Evolutionary conservation across 30 jellyfish, hydroid and myxozoan genomes (phyloP), one percentile per base, ranked within the genome.

Genomic region (Hydractinia symbiolongicarpus): DNA sequence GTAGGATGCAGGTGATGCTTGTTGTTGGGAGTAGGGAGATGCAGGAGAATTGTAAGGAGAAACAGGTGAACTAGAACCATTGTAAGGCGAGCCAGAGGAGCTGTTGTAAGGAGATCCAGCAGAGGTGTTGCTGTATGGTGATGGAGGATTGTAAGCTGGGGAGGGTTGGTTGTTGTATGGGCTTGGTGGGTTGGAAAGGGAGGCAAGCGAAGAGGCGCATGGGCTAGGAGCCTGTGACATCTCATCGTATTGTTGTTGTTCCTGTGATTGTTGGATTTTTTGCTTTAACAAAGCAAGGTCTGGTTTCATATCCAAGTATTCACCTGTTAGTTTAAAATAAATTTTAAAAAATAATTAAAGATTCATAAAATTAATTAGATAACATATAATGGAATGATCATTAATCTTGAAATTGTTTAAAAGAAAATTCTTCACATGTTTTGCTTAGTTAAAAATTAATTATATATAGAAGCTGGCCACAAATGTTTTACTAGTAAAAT

Each of bases 91-190:
- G 10, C 81, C 85, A 54, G 85, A 53, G 57, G 85, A 86, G 91
- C 95, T 87, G 82, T 86, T 86, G 49, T 82, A 87, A 13, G 97
- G 94, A 13, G 97, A 90, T 81, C 95, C 94, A 19, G 94, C 94
- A 11, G 96, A 89, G 75, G 85, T 55, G 60, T 77, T 52, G 53
- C 85, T 77, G 85, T 53, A 55, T 8, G 89, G 82, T 13, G 87
- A 61, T 7, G 83, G 87, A 52, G 89, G 86, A 44, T 69, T 58
- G 53, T 70, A 53, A 15, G 89, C 89, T 15, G 97, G 85, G 55
- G 85, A 77, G 21, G 85, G 85, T 20, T 77, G 77, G 54, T 77
- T 76, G 17, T 76, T 61, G 81, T 84, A 89, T 53, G 97, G 84
- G 79, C 87, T 79, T 51, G 95, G 89, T 60, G 95, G 95, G 67